A percentile compares a stretch with the other conserved stretches of the same genome.
Evolutionary conservation across 2,888 invertebrate species (phyloP).

Genomic region (Cacoxenus indagator): DNA sequence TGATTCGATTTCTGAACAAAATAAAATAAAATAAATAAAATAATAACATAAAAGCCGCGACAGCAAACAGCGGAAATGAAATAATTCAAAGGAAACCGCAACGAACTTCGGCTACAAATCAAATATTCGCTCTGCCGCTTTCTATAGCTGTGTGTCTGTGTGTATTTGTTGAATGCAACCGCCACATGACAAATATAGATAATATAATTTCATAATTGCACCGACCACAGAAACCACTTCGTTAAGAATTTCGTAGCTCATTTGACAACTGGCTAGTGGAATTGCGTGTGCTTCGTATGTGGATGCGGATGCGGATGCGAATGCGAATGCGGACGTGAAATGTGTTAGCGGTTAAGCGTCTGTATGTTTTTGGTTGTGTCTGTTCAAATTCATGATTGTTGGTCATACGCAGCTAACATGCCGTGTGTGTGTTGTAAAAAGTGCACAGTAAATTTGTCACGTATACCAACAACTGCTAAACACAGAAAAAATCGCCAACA

Average conservation of each 20-base stretch:
- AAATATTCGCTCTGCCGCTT: constrained; percentile 14
- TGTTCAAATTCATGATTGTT: constrained; percentile 8
- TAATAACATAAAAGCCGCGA: background rate
- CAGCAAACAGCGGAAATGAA: constrained; percentile 27
- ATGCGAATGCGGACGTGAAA: constrained; percentile 34
- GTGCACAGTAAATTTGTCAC: constrained; percentile 42
- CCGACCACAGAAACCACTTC: constrained; percentile 57
- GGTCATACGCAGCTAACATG: background rate
- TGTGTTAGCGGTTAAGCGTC: constrained; percentile 43
- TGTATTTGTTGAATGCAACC: background rate
- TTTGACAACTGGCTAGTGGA: constrained; percentile 38
- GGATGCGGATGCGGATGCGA: no score
- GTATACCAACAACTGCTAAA: constrained; percentile 27
- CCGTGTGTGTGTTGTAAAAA: background rate
- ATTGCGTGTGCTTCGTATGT: no score
- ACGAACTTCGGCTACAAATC: constrained; percentile 19
- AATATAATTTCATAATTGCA: constrained; percentile 60
- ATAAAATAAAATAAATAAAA: background rate
- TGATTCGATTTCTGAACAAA: background rate
- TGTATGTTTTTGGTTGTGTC: constrained; percentile 32
- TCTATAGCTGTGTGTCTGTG: background rate
- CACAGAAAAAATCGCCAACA: constrained; percentile 15
- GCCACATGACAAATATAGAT: constrained; percentile 2
- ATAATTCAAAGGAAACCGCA: constrained; percentile 3
- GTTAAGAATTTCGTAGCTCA: constrained; percentile 55